A percentile compares a stretch with the other conserved stretches of the same genome.
phyloP scores from a whole-genome alignment of 64 coral and sea anemone genomes.

The Montipora cactus region DNA sequence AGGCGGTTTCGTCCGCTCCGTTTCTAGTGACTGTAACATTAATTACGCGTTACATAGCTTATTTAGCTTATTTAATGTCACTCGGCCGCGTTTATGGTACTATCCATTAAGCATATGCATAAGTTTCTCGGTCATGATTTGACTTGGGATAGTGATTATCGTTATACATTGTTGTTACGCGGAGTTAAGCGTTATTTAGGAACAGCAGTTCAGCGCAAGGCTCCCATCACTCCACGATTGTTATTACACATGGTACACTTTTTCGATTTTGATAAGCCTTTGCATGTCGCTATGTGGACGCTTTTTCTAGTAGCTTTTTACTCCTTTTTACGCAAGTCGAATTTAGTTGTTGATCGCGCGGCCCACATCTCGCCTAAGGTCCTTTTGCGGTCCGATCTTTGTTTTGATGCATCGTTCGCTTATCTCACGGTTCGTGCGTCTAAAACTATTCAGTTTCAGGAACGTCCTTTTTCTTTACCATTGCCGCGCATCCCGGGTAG shows the following conservation, averaged over 20 bases:
- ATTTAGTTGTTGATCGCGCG: too few species aligned
- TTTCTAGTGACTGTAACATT: too few species aligned
- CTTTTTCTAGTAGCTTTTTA: too few species aligned
- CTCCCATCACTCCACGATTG: not conserved
- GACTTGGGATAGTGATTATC: not conserved
- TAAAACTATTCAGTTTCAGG: slow-evolving; percentile 49
- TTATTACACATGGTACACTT: not conserved
- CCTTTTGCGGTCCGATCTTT: not conserved
- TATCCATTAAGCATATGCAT: too few species aligned
- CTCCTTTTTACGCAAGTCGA: too few species aligned
- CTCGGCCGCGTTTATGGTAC: too few species aligned
- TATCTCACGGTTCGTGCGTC: not conserved
- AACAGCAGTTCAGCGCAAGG: not conserved
- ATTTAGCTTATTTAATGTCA: too few species aligned
- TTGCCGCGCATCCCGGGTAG: slow-evolving; percentile 13
- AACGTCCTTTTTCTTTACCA: slow-evolving; percentile 16
- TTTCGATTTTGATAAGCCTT: slow-evolving; percentile 13
- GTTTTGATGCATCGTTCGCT: not conserved
- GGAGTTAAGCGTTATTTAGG: not conserved
- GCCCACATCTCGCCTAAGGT: not conserved
- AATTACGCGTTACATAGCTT: too few species aligned
- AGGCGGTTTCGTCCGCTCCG: too few species aligned
- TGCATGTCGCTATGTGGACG: not conserved
- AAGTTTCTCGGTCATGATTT: too few species aligned
- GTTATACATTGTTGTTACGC: slow-evolving; percentile 13